A percentile compares a stretch with the other conserved stretches of the same genome.
Evolutionary conservation across 2,888 invertebrate species (phyloP).

Genomic region (Xylota sylvarum): DNA sequence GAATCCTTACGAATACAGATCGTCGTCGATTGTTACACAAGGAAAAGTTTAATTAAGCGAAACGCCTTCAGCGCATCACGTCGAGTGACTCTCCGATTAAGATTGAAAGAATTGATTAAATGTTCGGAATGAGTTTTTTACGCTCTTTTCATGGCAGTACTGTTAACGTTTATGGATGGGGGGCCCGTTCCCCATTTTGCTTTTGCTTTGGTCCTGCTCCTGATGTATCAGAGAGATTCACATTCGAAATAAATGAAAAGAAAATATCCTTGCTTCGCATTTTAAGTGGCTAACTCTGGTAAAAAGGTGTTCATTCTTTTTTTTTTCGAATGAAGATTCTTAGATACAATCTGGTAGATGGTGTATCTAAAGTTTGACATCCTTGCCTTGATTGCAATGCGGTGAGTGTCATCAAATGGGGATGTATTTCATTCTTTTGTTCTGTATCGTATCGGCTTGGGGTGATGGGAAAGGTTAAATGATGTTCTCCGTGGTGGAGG

Average conservation of each 20-base stretch:
- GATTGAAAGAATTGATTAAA: slow-evolving; percentile 74
- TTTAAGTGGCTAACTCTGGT: slow-evolving; percentile 17
- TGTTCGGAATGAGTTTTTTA: slow-evolving; percentile 67
- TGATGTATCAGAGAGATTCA: slow-evolving; percentile 1
- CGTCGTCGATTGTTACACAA: slow-evolving; percentile 58
- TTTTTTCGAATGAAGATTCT: background rate
- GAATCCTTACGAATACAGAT: slow-evolving; percentile 45
- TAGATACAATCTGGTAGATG: slow-evolving; percentile 2
- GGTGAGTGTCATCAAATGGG: slow-evolving; percentile 13
- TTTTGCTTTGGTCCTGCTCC: background rate
- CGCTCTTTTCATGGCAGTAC: slow-evolving; percentile 48
- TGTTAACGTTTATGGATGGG: slow-evolving; percentile 36
- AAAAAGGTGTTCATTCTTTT: slow-evolving; percentile 8
- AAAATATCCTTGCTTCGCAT: slow-evolving; percentile 50
- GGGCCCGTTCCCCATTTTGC: slow-evolving; percentile 4
- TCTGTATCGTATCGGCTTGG: background rate
- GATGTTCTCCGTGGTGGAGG: too few relatives aligned
- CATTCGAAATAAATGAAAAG: slow-evolving; percentile 60
- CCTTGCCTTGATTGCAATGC: slow-evolving; percentile 18
- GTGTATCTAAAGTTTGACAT: slow-evolving; percentile 32
- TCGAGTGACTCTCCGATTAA: slow-evolving; percentile 62
- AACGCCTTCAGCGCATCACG: slow-evolving; percentile 71
- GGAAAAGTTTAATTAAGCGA: slow-evolving; percentile 71
- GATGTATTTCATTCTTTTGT: slow-evolving; percentile 21
- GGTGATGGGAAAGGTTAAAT: background rate